A percentile compares a stretch with the other conserved stretches of the same genome.
Evolutionary conservation across 2,888 invertebrate genomes (phyloP).

Genomic region (Sesia bembeciformis): DNA sequence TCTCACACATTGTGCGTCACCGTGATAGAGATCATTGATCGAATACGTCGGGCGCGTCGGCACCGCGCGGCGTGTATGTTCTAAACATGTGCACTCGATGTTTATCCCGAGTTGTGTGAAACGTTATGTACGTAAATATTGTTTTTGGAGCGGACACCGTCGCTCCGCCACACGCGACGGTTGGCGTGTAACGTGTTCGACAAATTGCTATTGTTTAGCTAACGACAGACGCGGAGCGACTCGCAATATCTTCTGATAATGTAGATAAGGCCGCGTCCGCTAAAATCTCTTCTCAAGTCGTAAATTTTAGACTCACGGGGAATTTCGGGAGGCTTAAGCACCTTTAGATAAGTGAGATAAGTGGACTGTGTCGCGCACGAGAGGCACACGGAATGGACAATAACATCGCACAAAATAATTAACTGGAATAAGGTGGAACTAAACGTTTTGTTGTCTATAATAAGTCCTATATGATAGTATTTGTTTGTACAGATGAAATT

Average conservation of each 20-base stretch:
- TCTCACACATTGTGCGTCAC: no score
- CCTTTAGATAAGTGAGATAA: slow-evolving; percentile 71
- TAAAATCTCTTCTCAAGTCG: slow-evolving; percentile 62
- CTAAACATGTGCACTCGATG: neutral
- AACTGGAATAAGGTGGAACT: no score
- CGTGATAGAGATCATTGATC: no score
- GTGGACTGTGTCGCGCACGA: slow-evolving; percentile 32
- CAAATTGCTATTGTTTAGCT: slow-evolving; percentile 28
- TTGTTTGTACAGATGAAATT: no score
- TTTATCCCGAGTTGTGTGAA: neutral
- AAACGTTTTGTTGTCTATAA: no score
- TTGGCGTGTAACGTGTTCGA: slow-evolving; percentile 1
- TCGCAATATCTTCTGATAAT: slow-evolving; percentile 63
- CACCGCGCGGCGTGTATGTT: neutral
- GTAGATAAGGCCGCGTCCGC: slow-evolving; percentile 54
- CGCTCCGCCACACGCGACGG: neutral
- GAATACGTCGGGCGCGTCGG: no score
- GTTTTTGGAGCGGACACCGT: neutral
- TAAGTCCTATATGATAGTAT: no score
- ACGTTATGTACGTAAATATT: neutral
- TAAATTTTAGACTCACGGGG: slow-evolving; percentile 64
- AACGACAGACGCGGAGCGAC: slow-evolving; percentile 38
- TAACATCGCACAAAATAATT: slow-evolving; percentile 6
- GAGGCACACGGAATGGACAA: slow-evolving; percentile 44
- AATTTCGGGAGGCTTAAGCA: slow-evolving; percentile 68